Evolutionary conservation across 1,140 invertebrate genomes (phyloP), one percentile per base, ranked within the genome.

Genomic region (Macrotrachela quadricornifera): DNA sequence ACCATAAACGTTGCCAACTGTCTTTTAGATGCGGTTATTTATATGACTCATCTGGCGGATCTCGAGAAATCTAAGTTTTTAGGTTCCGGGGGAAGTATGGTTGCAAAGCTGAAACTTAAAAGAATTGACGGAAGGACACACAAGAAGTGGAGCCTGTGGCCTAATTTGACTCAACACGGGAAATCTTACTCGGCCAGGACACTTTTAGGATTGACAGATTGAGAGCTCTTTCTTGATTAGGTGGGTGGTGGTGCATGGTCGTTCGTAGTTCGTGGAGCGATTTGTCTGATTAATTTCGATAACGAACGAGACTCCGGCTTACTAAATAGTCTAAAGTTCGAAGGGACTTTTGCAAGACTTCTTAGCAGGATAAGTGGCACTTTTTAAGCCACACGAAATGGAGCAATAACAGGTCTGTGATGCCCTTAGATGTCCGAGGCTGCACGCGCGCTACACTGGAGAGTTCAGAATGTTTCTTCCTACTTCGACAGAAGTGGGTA

Each of bases 91-190:
- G 79, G 80, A 75, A 81, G 79, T 81, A 81, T 82, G 80, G 79
- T 82, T 79, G 79, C 80, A 83, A 84, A 79, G 79, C 79, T 83
- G 80, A 82, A 83, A 83, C 80, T 81, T 81, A 81, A 82, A 82
- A 81, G 77, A 83, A 83, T 83, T 71, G 69, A 68, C 68, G 61
- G 69, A 70, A 71, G 68, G 68, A 66, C 69, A 82, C 80, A 82
- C 79, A 79, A 82, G 80, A 78, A 82, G 79, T 81, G 78, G 79
- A 81, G 79, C 79, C 79, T 82, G 80, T 78, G 78, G 80, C 80
- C 81, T 80, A 81, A 83, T 83, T 84, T 83, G 80, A 83, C 80
- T 83, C 80, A 80, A 79, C 78, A 78, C 75, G 75, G 77, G 77
- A 75, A 80, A 83, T 74, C 80, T 83, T 76, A 83, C 79, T 79